Evolutionary conservation across 2,888 invertebrate species (phyloP).

Genomic region (Oeneis ivallda): DNA sequence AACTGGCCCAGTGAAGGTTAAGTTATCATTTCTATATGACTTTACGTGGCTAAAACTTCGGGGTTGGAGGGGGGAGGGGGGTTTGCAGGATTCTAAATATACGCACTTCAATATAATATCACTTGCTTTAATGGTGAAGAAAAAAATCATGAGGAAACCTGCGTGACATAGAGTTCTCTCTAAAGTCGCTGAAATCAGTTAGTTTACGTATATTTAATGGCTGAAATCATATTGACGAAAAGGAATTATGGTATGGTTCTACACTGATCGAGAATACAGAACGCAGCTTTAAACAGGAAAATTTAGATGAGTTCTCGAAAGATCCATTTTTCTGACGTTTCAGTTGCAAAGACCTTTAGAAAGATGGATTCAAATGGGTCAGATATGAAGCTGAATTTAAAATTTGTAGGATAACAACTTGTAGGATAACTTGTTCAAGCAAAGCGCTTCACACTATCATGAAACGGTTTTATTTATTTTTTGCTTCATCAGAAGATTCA

Average conservation of each 20-base stretch:
- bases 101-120: too few relatives aligned
- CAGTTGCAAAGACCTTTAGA: slow-evolving; percentile 21
- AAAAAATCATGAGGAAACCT: too few relatives aligned
- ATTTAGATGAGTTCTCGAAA: slow-evolving; percentile 18
- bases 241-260: background rate
- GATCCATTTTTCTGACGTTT: slow-evolving; percentile 15
- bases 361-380: slow-evolving; percentile 27
- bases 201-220: background rate
- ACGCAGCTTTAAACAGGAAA: background rate
- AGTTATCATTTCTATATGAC: background rate
- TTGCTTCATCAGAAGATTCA: background rate
- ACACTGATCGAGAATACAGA: background rate
- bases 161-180: too few relatives aligned
- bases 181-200: too few relatives aligned
- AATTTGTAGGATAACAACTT: slow-evolving; percentile 33
- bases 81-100: too few relatives aligned
- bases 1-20: background rate
- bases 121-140: too few relatives aligned
- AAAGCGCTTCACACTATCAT: slow-evolving; percentile 27
- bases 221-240: background rate
- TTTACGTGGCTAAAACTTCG: too few relatives aligned
- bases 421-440: slow-evolving; percentile 21
- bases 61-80: too few relatives aligned
- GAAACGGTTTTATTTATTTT: slow-evolving; percentile 6
- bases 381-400: slow-evolving; percentile 31